Conservation (phyloP, 2,888 invertebrate species). For the Cyclophora punctaria region DNA sequence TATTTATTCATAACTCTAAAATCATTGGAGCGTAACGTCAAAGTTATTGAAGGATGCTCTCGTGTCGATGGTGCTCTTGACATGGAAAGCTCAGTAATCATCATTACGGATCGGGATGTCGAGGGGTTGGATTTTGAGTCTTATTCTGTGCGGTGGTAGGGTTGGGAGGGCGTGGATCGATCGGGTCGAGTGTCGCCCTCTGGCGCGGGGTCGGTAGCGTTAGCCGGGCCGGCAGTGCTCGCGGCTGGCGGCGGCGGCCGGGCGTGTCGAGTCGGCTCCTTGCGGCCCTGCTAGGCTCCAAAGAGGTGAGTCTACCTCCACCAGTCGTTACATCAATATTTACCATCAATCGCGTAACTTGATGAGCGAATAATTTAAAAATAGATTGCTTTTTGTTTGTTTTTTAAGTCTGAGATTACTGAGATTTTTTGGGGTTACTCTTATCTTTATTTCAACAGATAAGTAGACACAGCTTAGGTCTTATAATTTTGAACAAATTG, state of each 20-base stretch:
- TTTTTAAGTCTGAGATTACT: no score
- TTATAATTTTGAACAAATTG: no score
- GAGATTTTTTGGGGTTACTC: no score
- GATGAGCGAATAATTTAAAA: no score
- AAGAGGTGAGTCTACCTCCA: slow-evolving; percentile 8
- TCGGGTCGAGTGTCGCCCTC: slow-evolving; percentile 44
- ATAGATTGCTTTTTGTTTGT: no score
- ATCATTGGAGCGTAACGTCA: slow-evolving; percentile 4
- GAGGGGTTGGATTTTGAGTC: slow-evolving; percentile 23
- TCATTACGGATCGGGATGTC: slow-evolving; percentile 34
- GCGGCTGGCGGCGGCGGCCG: slow-evolving; percentile 35
- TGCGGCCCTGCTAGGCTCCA: not conserved
- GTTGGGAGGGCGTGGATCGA: slow-evolving; percentile 48
- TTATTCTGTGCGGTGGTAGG: slow-evolving; percentile 27
- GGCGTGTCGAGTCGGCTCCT: slow-evolving; percentile 22
- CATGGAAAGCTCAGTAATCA: slow-evolving; percentile 37
- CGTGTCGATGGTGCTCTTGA: slow-evolving; percentile 14
- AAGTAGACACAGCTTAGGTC: no score
- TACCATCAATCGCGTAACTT: not conserved
- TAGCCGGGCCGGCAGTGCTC: slow-evolving; percentile 42
- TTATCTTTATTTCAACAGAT: no score
- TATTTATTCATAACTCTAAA: not conserved
- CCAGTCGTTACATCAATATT: slow-evolving; percentile 13
- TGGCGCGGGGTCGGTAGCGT: slow-evolving; percentile 25
- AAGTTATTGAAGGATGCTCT: slow-evolving; percentile 12